A percentile compares a stretch with the other conserved stretches of the same genome.
Conservation (phyloP, 2,113 vertebrate species). For the Chlamydotis undulata region DNA sequence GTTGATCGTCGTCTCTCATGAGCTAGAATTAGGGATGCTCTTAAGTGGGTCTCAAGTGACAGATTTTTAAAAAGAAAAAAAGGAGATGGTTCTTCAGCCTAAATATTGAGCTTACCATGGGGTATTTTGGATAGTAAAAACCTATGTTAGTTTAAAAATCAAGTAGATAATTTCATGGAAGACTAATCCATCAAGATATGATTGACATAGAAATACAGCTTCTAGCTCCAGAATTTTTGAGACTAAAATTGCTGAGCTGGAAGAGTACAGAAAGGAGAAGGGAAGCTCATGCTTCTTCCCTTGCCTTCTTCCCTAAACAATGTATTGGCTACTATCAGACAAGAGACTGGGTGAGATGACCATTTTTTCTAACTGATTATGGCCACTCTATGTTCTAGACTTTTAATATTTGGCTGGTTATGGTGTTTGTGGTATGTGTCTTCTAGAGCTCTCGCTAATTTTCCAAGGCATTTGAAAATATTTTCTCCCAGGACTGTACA, state of each 20-base stretch:
- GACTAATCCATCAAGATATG: neutral
- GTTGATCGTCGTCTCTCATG: neutral
- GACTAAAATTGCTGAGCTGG: neutral
- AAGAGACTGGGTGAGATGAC: neutral
- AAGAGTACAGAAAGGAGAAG: neutral
- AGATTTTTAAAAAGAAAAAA: neutral
- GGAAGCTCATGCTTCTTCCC: neutral
- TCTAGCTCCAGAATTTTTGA: neutral
- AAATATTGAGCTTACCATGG: neutral
- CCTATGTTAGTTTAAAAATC: neutral
- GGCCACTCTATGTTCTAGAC: neutral
- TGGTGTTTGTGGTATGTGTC: neutral
- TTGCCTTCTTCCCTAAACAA: neutral
- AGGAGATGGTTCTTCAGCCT: neutral
- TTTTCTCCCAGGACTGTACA: neutral
- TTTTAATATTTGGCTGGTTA: neutral
- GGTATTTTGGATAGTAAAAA: neutral
- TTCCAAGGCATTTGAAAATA: slow-evolving; percentile 2
- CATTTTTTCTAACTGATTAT: neutral
- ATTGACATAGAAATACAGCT: neutral
- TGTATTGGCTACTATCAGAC: neutral
- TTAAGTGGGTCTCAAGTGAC: neutral
- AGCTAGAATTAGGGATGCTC: neutral
- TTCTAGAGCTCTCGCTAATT: neutral
- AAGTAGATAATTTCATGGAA: neutral